Percentiles rank a stretch among this genome's conserved stretches.
Evolutionary conservation across 1,140 invertebrate species (phyloP).

Genomic region (Hormaphis cornu): DNA sequence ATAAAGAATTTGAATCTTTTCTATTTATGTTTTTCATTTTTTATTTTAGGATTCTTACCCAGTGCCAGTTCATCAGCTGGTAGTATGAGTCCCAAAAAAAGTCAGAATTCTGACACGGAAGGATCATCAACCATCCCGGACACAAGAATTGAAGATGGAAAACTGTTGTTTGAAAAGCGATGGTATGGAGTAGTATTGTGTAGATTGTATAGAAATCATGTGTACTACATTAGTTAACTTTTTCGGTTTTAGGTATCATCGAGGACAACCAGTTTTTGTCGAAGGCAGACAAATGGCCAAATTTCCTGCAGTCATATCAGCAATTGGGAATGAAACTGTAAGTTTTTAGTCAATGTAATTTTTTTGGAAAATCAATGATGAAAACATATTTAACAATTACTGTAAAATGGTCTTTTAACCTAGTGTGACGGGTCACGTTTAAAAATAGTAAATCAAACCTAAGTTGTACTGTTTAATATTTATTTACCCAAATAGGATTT

Average conservation of each 20-base stretch:
- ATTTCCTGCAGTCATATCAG: slow-evolving; percentile 76
- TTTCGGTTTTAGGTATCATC: slow-evolving; percentile 59
- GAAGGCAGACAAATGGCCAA: slow-evolving; percentile 74
- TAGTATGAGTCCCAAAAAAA: slow-evolving; percentile 22
- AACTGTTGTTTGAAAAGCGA: slow-evolving; percentile 82
- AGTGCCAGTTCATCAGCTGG: slow-evolving; percentile 4
- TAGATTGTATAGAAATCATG: slow-evolving; percentile 32
- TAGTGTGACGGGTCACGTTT: not conserved
- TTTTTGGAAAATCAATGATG: not conserved
- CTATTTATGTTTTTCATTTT: not conserved
- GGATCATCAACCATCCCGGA: slow-evolving; percentile 11
- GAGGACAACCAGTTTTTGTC: slow-evolving; percentile 83
- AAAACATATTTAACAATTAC: not conserved
- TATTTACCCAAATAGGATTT: no score
- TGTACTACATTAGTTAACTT: not conserved
- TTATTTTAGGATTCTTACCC: slow-evolving; percentile 17
- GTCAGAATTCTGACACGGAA: slow-evolving; percentile 2
- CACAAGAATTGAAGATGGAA: slow-evolving; percentile 75
- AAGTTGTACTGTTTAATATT: not conserved
- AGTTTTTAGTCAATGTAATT: slow-evolving; percentile 40
- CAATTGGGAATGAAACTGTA: slow-evolving; percentile 80
- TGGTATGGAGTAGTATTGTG: no score
- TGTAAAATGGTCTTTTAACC: not conserved
- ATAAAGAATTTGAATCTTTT: slow-evolving; percentile 11
- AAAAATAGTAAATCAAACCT: not conserved